A percentile compares a stretch with the other conserved stretches of the same genome.
Conservation (phyloP, 2,888 invertebrate genomes). For the Phrixothrix hirtus region DNA sequence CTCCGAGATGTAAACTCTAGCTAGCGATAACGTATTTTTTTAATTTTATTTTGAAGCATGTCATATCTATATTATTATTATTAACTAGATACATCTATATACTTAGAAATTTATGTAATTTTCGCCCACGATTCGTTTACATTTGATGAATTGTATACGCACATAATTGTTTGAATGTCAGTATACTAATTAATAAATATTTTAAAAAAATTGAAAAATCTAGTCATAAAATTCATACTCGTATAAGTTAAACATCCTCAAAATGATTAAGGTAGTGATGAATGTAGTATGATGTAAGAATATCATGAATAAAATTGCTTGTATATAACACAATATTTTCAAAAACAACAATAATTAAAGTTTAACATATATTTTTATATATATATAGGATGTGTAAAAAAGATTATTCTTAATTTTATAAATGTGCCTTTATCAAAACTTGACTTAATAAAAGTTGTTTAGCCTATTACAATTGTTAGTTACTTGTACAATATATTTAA, state of each 20-base stretch:
- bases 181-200: constrained; percentile 30
- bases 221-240: constrained; percentile 1
- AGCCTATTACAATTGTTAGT: too few relatives aligned
- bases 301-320: background rate
- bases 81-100: constrained; percentile 35
- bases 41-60: constrained; percentile 51
- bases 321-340: background rate
- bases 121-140: constrained; percentile 21
- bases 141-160: constrained; percentile 1
- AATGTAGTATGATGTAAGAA: background rate
- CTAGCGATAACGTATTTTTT: constrained; percentile 39
- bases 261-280: background rate
- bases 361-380: too few relatives aligned
- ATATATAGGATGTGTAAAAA: too few relatives aligned
- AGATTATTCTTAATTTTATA: too few relatives aligned
- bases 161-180: constrained; percentile 28
- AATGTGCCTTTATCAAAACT: too few relatives aligned
- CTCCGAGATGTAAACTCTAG: constrained; percentile 47
- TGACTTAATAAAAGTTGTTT: too few relatives aligned
- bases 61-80: constrained; percentile 35
- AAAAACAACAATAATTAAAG: too few relatives aligned
- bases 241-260: background rate
- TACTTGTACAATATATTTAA: too few relatives aligned
- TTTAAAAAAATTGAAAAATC: constrained; percentile 26
- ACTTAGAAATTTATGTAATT: constrained; percentile 46